Conservation (phyloP, 2,888 invertebrate genomes). For the Tinea pellionella region DNA sequence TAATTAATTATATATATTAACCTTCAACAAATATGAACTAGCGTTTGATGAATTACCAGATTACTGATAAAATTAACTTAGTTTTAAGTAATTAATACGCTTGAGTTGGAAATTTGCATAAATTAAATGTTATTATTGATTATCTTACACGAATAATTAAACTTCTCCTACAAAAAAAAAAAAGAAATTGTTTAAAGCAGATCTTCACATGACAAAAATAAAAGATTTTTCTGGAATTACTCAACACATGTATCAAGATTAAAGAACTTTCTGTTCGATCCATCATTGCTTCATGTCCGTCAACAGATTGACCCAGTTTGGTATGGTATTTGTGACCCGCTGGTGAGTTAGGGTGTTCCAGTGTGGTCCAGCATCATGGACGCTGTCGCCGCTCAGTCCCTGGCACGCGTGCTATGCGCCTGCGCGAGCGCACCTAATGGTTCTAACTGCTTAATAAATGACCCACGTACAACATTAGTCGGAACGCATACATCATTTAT, state of each 20-base stretch:
- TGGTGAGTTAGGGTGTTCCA: not conserved
- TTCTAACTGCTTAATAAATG: constrained; percentile 59
- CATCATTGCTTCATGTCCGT: not conserved
- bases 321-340: not conserved
- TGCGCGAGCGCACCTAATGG: constrained; percentile 36
- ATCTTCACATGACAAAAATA: not conserved
- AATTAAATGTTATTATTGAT: too few relatives aligned
- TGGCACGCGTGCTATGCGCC: constrained; percentile 63
- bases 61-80: not conserved
- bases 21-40: not conserved
- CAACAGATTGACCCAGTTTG: not conserved
- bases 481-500: constrained; percentile 67
- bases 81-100: too few relatives aligned
- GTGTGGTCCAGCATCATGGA: not conserved
- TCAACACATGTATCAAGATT: not conserved
- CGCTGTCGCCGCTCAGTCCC: constrained; percentile 16
- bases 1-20: not conserved
- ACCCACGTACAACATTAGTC: constrained; percentile 60
- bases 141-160: too few relatives aligned
- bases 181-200: not conserved
- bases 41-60: not conserved
- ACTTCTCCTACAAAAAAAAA: too few relatives aligned
- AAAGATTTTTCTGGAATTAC: not conserved
- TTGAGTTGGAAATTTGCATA: too few relatives aligned
- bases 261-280: not conserved